Evolutionary conservation across 30 jellyfish, hydroid and myxozoan species (phyloP).

Genomic region (Cassiopea xamachana): DNA sequence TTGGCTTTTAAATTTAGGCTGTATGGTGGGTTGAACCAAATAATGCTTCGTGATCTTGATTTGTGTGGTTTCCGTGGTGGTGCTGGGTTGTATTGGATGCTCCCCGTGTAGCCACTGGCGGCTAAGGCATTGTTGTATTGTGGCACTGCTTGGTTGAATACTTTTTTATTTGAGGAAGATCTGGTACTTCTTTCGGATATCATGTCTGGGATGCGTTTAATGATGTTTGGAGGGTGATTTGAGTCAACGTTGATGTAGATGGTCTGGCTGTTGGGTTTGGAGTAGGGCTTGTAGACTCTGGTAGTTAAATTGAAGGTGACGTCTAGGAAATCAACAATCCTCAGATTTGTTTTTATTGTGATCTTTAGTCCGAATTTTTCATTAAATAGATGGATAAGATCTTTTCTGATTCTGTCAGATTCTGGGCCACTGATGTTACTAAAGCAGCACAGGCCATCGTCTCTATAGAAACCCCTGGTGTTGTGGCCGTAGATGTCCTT

Average conservation of each 20-base stretch:
- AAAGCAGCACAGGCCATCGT: background rate
- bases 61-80: background rate
- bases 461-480: background rate
- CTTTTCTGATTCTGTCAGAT: no score
- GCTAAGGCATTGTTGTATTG: background rate
- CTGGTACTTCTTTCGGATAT: background rate
- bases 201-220: background rate
- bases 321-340: no score
- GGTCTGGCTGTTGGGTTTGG: background rate
- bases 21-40: background rate
- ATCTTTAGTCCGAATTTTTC: no score
- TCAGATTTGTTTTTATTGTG: no score
- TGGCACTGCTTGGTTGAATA: slow-evolving; percentile 1
- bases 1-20: background rate
- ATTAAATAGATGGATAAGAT: no score
- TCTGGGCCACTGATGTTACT: background rate
- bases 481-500: no score
- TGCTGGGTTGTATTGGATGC: background rate
- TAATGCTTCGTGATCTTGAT: background rate
- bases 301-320: background rate
- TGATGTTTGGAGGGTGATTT: background rate
- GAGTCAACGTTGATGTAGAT: background rate
- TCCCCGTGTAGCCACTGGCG: background rate
- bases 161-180: no score
- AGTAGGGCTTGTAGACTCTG: background rate